These are phyloP conservation scores for Paracentrotus lividus DNA, from an alignment of 53 echinoderm and acorn worm genomes.

Conservation along the genomic window DNA sequence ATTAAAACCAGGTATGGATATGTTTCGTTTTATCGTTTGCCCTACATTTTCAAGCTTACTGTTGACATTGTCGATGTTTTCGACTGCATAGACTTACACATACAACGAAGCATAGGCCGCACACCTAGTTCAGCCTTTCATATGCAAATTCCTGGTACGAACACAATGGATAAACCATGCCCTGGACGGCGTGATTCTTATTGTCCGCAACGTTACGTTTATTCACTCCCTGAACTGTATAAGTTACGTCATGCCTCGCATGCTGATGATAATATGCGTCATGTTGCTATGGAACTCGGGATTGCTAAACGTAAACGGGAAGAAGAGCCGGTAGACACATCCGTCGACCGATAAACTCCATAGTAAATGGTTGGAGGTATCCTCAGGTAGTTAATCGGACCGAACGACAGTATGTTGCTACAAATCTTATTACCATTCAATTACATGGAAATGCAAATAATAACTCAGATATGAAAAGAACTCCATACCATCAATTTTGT, in stretches of 20 bases:
- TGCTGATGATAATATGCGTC: background rate
- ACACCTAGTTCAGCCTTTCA: background rate
- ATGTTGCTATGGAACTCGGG: background rate
- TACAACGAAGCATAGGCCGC: background rate
- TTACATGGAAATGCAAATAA: background rate
- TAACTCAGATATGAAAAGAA: background rate
- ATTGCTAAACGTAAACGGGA: background rate
- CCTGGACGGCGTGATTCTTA: background rate
- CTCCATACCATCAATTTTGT: background rate
- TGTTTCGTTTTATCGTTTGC: background rate
- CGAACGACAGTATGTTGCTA: background rate
- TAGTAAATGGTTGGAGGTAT: background rate
- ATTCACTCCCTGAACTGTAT: background rate
- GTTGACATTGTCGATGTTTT: background rate
- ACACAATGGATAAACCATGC: conserved; percentile 10
- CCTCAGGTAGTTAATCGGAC: background rate
- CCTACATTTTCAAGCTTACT: background rate
- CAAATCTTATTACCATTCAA: background rate
- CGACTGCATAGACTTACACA: background rate
- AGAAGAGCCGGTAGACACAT: background rate
- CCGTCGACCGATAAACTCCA: background rate
- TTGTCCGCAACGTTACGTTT: background rate
- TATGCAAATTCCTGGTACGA: background rate
- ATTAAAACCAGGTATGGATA: background rate
- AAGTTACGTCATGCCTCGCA: background rate